Conservation (phyloP, 2,113 vertebrate genomes). For the Mystacornis crossleyi region DNA sequence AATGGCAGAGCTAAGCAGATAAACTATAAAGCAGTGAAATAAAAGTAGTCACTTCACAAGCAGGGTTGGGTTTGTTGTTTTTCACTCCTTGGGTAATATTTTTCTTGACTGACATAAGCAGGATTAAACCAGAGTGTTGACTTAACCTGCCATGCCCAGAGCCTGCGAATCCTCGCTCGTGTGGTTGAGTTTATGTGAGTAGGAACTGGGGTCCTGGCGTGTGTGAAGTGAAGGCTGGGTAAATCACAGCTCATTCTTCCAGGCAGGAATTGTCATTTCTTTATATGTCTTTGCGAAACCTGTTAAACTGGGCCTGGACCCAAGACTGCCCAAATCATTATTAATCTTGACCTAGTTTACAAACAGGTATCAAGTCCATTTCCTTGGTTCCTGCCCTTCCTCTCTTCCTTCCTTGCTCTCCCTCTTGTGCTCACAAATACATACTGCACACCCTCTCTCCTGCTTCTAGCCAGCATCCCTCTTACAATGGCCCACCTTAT, state of each 20-base stretch:
- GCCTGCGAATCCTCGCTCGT: not conserved
- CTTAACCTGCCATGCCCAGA: not conserved
- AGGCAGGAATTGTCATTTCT: not conserved
- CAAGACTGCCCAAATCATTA: not conserved
- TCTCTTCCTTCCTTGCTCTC: slow-evolving; percentile 48
- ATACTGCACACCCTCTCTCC: not conserved
- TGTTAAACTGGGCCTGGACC: not conserved
- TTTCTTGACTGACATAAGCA: not conserved
- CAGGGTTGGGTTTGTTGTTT: not conserved
- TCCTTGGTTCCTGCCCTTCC: not conserved
- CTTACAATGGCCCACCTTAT: not conserved
- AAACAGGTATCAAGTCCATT: not conserved
- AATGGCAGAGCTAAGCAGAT: not conserved
- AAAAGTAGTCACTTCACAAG: not conserved
- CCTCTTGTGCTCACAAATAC: slow-evolving; percentile 53
- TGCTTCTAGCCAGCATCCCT: not conserved
- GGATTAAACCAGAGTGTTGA: slow-evolving; percentile 7
- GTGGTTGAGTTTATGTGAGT: not conserved
- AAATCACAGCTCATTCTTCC: not conserved
- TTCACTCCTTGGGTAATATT: not conserved
- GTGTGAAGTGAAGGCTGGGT: not conserved
- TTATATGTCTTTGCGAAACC: not conserved
- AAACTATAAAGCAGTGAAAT: not conserved
- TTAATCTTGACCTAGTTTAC: not conserved
- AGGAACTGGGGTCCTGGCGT: not conserved